phyloP scores from a whole-genome alignment of 1,140 invertebrate species.

The Lamellibrachia luymesi region DNA sequence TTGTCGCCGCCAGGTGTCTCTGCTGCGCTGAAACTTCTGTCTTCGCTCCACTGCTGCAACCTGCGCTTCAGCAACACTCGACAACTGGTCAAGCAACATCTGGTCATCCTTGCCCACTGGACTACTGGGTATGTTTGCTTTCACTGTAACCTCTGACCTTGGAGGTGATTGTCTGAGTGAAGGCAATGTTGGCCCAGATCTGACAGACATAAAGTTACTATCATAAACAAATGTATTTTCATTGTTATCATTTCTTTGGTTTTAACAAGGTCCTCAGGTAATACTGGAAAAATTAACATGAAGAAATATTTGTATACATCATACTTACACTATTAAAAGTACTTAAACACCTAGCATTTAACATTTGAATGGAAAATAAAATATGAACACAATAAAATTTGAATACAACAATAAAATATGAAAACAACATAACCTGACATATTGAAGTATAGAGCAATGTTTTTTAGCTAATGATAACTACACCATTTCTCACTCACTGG shows the following conservation, averaged over 20 bases:
- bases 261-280: no score
- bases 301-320: no score
- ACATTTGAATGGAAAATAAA: no score
- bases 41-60: slow-evolving; percentile 31
- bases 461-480: background rate
- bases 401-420: no score
- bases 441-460: background rate
- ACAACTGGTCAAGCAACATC: slow-evolving; percentile 31
- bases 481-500: background rate
- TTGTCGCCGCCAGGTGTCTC: slow-evolving; percentile 45
- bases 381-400: no score
- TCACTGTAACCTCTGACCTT: background rate
- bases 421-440: no score
- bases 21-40: slow-evolving; percentile 30
- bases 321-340: no score
- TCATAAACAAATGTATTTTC: no score
- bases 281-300: no score
- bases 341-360: no score
- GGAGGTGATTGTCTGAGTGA: background rate
- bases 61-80: slow-evolving; percentile 37
- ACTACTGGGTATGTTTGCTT: background rate
- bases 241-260: no score
- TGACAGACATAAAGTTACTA: background rate
- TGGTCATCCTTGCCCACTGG: background rate
- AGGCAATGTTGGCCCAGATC: background rate